phyloP scores from a whole-genome alignment of 2,888 invertebrate species.

The Ecliptopera silaceata region DNA sequence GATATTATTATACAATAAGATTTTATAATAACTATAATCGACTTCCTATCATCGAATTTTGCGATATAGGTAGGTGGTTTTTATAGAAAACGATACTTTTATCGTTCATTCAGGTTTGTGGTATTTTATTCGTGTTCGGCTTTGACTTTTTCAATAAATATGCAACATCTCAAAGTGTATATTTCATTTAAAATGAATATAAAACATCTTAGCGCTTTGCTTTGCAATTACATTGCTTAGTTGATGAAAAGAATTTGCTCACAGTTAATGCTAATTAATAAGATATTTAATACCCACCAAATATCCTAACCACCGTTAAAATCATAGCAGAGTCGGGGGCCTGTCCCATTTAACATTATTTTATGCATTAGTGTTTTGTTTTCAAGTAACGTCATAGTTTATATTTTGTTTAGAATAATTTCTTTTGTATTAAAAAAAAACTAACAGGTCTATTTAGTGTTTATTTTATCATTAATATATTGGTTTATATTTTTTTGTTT shows the following conservation, averaged over 20 bases:
- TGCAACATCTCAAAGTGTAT: conserved; percentile 11
- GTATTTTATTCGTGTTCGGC: conserved; percentile 30
- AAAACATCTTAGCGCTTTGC: conserved; percentile 16
- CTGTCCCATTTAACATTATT: conserved; percentile 45
- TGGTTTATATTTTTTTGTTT: conserved; percentile 63
- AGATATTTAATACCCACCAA: conserved; percentile 19
- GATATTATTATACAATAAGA: conserved; percentile 27
- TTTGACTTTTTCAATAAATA: conserved; percentile 25
- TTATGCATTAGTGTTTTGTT: conserved; percentile 57
- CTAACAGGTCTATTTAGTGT: conserved; percentile 67
- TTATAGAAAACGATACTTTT: conserved; percentile 19
- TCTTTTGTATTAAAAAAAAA: conserved; percentile 64
- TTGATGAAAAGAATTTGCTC: conserved; percentile 20
- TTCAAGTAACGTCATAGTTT: conserved; percentile 53
- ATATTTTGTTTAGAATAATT: conserved; percentile 73
- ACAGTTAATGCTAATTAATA: conserved; percentile 18
- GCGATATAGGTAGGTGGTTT: conserved; percentile 22
- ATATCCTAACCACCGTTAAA: conserved; percentile 24
- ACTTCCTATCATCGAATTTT: conserved; percentile 29
- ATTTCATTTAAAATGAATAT: conserved; percentile 29
- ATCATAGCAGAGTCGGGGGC: conserved; percentile 37
- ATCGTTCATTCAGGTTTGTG: conserved; percentile 27
- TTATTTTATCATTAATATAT: conserved; percentile 65
- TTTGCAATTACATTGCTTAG: conserved; percentile 26
- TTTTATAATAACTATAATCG: conserved; percentile 24